Percentiles rank a stretch among this genome's conserved stretches.
phyloP scores from a whole-genome alignment of 1,140 invertebrate species.

The Drosophila burlai region DNA sequence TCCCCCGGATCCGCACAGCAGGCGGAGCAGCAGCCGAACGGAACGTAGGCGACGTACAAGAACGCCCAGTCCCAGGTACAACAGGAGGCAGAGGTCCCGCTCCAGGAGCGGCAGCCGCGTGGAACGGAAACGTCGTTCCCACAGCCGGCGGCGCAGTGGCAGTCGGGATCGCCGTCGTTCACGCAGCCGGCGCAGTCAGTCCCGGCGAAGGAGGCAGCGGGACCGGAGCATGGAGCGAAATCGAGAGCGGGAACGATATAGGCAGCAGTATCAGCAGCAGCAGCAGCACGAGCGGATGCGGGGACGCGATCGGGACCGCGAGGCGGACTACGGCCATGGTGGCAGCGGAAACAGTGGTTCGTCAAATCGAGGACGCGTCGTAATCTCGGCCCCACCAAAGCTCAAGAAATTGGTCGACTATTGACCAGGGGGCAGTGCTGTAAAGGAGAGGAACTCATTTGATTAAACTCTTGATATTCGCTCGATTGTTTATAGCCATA shows the following conservation, averaged over 20 bases:
- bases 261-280: conserved; percentile 59
- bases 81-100: conserved; percentile 54
- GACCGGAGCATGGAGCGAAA: conserved; percentile 61
- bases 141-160: conserved; percentile 60
- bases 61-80: conserved; percentile 56
- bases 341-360: conserved; percentile 38
- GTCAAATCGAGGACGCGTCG: conserved; percentile 68
- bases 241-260: conserved; percentile 59
- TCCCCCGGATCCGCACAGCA: conserved; percentile 18
- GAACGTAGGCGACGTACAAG: conserved; percentile 56
- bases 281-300: conserved; percentile 35
- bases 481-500: conserved; percentile 59
- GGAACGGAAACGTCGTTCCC: conserved; percentile 54
- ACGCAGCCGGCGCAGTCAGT: conserved; percentile 62
- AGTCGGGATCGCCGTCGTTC: conserved; percentile 63
- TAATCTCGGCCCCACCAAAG: conserved; percentile 82
- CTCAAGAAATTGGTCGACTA: conserved; percentile 84
- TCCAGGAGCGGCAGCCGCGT: conserved; percentile 52
- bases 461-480: conserved; percentile 38
- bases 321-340: conserved; percentile 39
- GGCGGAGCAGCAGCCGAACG: conserved; percentile 53
- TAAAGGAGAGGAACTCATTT: conserved; percentile 25
- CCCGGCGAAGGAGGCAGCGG: conserved; percentile 55
- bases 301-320: conserved; percentile 42
- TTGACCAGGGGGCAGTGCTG: conserved; percentile 40